Base-by-base conservation (phyloP, 2,113 vertebrate species). In the Prolemur simus region DNA sequence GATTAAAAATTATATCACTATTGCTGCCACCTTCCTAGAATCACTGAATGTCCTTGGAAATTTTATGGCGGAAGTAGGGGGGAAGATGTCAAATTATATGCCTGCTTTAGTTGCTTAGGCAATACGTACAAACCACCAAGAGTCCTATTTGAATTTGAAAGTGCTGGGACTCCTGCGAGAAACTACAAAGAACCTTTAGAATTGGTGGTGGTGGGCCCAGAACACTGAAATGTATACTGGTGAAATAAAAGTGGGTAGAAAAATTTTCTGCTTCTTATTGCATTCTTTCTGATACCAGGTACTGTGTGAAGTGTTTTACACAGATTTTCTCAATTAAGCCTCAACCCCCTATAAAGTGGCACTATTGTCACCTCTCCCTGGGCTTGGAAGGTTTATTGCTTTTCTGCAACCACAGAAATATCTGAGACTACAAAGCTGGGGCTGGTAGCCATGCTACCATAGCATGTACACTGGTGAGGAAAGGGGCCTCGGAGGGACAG, bases 111-210 rank as follows among this genome's bases (percentile, higher is more conserved):
- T 71, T 90, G 49, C 27, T 89, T 92, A 80, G 45, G 66, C 14
- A 71, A 47, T 77, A 18, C 74, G 25, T 82, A 63, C 66, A 92
- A 89, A 15, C 45, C 52, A 42, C 49, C 42, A 42, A 49, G 49
- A 86, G 45, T 81, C 71, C 45, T 93, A 32, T 49, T 77, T 93
- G 58, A 87, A 77, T 47, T 77, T 90, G 25, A 64, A 77, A 93
- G 12, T 42, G 21, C 64, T 92, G 71, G 17, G 10, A 71, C 45
- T 92, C 15, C 81, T 60, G 6, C 34, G 20, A 86, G 45, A 76
- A 82, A 49, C 20, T 21, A 60, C 34, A 89, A 89, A 92, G 73
- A 64, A 58, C 25, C 73, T 94, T 97, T 92, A 73, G 29, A 69
- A 77, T 34, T 49, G 52, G 71, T 56, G 86, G 58, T 37, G 23